Evolutionary conservation across 2,888 invertebrate genomes (phyloP).

Genomic region (Choristoneura rosaceana): DNA sequence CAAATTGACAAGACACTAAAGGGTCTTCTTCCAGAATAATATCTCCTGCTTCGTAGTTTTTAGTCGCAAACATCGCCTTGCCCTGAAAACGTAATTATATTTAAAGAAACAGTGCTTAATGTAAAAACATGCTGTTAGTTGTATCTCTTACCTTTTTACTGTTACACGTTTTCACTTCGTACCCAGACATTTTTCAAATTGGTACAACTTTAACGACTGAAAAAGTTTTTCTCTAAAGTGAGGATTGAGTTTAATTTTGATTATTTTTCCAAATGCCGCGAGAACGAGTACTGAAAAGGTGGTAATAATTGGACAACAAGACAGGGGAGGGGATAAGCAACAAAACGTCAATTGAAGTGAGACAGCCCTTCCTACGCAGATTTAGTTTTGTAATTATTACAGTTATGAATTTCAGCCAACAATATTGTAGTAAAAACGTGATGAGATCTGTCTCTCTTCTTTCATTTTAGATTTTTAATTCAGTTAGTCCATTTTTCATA

Average conservation of each 20-base stretch:
- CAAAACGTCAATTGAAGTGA: slow-evolving; percentile 25
- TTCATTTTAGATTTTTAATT: no score
- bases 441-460: no score
- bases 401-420: background rate
- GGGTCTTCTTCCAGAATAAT: slow-evolving; percentile 95
- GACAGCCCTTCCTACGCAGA: slow-evolving; percentile 7
- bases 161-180: slow-evolving; percentile 71
- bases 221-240: background rate
- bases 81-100: slow-evolving; percentile 86
- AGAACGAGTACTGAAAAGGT: slow-evolving; percentile 6
- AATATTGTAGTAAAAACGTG: no score
- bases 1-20: slow-evolving; percentile 95
- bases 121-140: background rate
- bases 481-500: no score
- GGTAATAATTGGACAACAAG: background rate
- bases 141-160: slow-evolving; percentile 69
- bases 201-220: background rate
- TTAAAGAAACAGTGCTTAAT: background rate
- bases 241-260: background rate
- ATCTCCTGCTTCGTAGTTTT: slow-evolving; percentile 88
- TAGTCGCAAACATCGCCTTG: slow-evolving; percentile 92
- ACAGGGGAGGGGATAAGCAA: background rate
- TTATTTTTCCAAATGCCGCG: slow-evolving; percentile 17
- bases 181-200: slow-evolving; percentile 66
- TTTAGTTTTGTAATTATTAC: background rate